These are phyloP conservation scores for Diarsia rubi DNA, from an alignment of 2,888 invertebrate species.

Conservation along the genomic window DNA sequence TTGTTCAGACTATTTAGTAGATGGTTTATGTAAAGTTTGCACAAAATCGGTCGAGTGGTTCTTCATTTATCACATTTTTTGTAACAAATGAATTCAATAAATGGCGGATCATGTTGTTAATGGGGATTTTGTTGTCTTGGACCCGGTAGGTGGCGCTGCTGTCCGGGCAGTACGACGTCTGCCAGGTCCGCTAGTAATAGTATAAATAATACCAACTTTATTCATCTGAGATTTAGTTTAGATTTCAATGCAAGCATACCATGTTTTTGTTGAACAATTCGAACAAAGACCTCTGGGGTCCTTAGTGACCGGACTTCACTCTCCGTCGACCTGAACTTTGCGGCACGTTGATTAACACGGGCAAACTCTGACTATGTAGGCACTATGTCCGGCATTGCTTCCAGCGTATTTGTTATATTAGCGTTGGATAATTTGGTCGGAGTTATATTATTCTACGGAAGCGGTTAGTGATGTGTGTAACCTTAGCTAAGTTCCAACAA, in stretches of 20 bases:
- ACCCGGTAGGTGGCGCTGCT: too few species aligned
- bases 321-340: slow-evolving; percentile 21
- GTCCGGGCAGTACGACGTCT: too few species aligned
- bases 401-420: slow-evolving; percentile 4
- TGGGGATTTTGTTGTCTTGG: too few species aligned
- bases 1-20: too few species aligned
- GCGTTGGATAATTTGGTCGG: neutral
- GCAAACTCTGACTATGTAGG: slow-evolving; percentile 2
- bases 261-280: slow-evolving; percentile 20
- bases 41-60: too few species aligned
- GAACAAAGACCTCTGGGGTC: slow-evolving; percentile 24
- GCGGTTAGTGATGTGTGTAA: neutral
- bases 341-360: slow-evolving; percentile 25
- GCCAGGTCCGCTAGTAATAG: too few species aligned
- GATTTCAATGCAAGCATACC: slow-evolving; percentile 4
- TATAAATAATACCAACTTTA: neutral
- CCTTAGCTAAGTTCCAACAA: neutral
- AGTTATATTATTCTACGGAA: neutral
- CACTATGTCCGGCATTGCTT: neutral
- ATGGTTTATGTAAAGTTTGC: too few species aligned
- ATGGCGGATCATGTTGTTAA: too few species aligned
- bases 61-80: too few species aligned
- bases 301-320: slow-evolving; percentile 15
- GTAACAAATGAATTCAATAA: too few species aligned
- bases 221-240: neutral